Conservation (phyloP, 1,140 invertebrate species). For the Monochamus saltuarius region DNA sequence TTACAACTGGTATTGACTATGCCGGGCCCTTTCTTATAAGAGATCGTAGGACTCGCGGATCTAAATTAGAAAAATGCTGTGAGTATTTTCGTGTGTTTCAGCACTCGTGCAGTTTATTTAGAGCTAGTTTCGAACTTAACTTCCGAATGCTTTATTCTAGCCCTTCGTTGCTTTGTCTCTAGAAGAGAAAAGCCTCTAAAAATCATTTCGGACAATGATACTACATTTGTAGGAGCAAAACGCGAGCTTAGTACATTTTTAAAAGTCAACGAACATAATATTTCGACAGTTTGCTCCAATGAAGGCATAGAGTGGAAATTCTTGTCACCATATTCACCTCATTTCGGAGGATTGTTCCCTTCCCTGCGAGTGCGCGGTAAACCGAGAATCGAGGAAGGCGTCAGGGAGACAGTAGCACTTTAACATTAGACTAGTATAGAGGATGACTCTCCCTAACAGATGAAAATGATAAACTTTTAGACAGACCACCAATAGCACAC, state of each 20-base stretch:
- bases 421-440: too few relatives aligned
- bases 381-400: too few relatives aligned
- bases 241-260: not conserved
- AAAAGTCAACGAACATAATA: too few relatives aligned
- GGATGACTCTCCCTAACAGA: too few relatives aligned
- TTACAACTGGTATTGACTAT: too few relatives aligned
- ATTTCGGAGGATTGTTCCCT: not conserved
- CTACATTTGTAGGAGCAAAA: not conserved
- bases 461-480: too few relatives aligned
- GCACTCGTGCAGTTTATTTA: not conserved
- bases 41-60: too few relatives aligned
- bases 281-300: not conserved
- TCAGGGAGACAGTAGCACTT: too few relatives aligned
- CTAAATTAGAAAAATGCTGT: too few relatives aligned
- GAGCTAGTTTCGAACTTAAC: not conserved
- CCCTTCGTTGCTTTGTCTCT: not conserved
- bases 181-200: not conserved
- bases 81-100: not conserved
- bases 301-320: not conserved
- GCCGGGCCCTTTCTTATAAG: too few relatives aligned
- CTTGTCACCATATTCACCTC: not conserved
- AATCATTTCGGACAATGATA: not conserved
- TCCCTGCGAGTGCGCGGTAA: too few relatives aligned
- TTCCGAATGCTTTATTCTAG: not conserved
- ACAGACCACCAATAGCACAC: too few relatives aligned